phyloP scores from a whole-genome alignment of 2,113 vertebrate species.

The Xerus inauris region DNA sequence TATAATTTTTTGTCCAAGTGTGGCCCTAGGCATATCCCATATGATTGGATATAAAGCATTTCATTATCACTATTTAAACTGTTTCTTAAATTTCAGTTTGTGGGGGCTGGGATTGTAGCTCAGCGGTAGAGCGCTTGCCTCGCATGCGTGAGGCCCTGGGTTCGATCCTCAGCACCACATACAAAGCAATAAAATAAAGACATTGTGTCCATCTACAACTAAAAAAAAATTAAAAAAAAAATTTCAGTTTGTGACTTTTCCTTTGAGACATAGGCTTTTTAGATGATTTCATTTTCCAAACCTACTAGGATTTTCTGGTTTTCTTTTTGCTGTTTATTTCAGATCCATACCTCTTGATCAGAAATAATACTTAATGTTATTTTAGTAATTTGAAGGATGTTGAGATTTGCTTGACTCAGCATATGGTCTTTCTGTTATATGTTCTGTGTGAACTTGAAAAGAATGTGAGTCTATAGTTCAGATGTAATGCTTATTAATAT shows the following conservation, averaged over 20 bases:
- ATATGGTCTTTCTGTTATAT: neutral
- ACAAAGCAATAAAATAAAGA: no score
- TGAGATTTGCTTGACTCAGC: neutral
- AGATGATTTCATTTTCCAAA: conserved; percentile 1
- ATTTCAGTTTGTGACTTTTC: neutral
- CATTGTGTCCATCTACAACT: no score
- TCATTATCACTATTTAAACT: neutral
- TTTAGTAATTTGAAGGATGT: neutral
- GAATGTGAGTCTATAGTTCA: neutral
- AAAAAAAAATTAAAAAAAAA: no score
- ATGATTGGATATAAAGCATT: neutral
- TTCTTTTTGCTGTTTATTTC: neutral
- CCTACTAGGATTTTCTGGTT: neutral
- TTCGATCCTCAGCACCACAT: no score
- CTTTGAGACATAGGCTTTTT: neutral
- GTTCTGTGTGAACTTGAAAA: neutral
- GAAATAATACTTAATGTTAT: neutral
- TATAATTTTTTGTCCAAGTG: neutral
- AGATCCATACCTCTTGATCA: neutral
- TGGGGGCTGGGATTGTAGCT: no score
- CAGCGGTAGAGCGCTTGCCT: no score
- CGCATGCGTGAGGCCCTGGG: no score
- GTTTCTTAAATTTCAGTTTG: neutral
- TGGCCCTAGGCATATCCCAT: neutral
- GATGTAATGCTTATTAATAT: neutral